Base-by-base conservation (phyloP, 1,140 invertebrate genomes). In the Lordiphosa stackelbergi region DNA sequence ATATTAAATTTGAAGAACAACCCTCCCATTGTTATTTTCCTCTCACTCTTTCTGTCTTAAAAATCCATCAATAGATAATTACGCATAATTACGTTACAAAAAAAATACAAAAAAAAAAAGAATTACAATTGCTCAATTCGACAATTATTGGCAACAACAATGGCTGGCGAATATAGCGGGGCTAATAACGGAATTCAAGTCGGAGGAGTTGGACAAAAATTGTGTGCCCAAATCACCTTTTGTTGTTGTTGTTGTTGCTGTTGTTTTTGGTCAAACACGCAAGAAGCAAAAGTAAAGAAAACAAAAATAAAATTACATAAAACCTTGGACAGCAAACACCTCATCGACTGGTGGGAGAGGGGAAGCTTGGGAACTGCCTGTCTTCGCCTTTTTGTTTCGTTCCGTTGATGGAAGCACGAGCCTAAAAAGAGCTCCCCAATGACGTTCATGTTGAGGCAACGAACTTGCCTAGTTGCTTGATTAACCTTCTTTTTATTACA, bases 401-500 rank as follows among this genome's bases (percentile, higher is more conserved):
- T 24, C 5, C 22, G 22, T 19, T 53, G 49, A 31, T 73, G 53
- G 64, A 45, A 60, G 45, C 49, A 69, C 64, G 65, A 69, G 57
- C 28, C 28, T 31, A 31, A 31, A 31, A 31, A 31, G 28, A 5
- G 28, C 28, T 31, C 28, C 28, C 28, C 28, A 31, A 31, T 31
- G 28, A 31, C 28, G 28, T 42, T 22, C 10, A 28, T 45, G 11
- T 46, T 31, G 3, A 46, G 31, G 37, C 24, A 34, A 47, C 63
- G 40, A 64, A 59, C 68, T 55, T 66, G 62, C 48, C 54, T 68
- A 73, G 73, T 77, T 53, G 64, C 73, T 77, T 72, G 69, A 73
- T 73, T 77, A 77, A 77, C 73, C 73, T 78, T 77, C 73, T 78
- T 73, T 59, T 68, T 61, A 65, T 57, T 70, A 74, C 66, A 75